Evolutionary conservation across 2,797 vertebrate species (phyloP).

Genomic region (Siniperca undulata): DNA sequence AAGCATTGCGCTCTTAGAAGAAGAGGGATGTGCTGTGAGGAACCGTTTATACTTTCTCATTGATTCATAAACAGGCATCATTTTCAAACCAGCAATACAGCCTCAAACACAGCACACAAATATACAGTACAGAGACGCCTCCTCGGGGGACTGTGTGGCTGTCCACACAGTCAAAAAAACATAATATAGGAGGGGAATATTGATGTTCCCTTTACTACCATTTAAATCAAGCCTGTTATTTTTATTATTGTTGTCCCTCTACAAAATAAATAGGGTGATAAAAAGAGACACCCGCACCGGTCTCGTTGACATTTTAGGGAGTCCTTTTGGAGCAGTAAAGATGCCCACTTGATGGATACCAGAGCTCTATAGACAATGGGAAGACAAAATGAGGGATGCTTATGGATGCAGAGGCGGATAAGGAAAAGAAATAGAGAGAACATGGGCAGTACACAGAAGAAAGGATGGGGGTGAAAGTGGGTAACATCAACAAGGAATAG

Average conservation of each 20-base stretch:
- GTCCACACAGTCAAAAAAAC: slow-evolving; percentile 44
- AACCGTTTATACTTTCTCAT: slow-evolving; percentile 41
- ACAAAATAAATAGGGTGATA: slow-evolving; percentile 76
- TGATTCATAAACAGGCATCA: slow-evolving; percentile 56
- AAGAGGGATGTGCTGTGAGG: slow-evolving; percentile 35
- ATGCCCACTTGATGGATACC: slow-evolving; percentile 80
- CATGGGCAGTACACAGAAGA: slow-evolving; percentile 11
- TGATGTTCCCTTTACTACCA: slow-evolving; percentile 72
- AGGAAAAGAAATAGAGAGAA: slow-evolving; percentile 19
- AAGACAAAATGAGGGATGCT: slow-evolving; percentile 63
- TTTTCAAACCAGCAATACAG: slow-evolving; percentile 49
- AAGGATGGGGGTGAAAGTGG: slow-evolving; percentile 21
- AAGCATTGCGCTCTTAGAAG: slow-evolving; percentile 15
- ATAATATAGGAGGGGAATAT: slow-evolving; percentile 58
- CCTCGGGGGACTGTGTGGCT: slow-evolving; percentile 11
- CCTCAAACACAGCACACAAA: slow-evolving; percentile 42
- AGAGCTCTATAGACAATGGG: slow-evolving; percentile 50
- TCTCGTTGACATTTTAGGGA: slow-evolving; percentile 82
- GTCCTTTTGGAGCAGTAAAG: slow-evolving; percentile 82
- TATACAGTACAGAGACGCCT: slow-evolving; percentile 24
- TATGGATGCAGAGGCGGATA: slow-evolving; percentile 44
- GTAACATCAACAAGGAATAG: background rate
- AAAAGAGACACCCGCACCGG: slow-evolving; percentile 62
- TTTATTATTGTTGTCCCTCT: slow-evolving; percentile 74
- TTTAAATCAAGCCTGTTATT: slow-evolving; percentile 81